These are phyloP conservation scores for Gallinago paraguaiae DNA, from an alignment of 2,113 vertebrate genomes.

Conservation along the genomic window DNA sequence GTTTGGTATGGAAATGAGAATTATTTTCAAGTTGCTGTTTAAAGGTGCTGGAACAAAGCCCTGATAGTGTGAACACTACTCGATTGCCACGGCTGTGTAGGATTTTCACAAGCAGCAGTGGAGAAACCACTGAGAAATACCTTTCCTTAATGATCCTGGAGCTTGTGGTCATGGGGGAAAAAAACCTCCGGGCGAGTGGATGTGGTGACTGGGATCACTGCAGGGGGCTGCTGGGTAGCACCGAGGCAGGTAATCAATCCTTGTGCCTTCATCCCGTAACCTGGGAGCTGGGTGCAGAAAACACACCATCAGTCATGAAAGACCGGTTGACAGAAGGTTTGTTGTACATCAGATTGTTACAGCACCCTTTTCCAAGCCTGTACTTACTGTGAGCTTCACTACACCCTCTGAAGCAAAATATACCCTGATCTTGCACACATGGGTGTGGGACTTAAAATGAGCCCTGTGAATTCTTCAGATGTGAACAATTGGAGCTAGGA, in stretches of 20 bases:
- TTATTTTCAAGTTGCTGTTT: neutral
- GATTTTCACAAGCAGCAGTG: neutral
- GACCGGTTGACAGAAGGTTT: neutral
- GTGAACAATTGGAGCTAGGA: neutral
- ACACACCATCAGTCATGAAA: accelerated
- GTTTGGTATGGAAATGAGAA: neutral
- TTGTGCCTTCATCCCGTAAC: neutral
- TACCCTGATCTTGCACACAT: neutral
- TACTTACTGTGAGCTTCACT: neutral
- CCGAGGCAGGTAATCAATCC: neutral
- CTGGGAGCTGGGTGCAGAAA: neutral
- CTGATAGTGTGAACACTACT: neutral
- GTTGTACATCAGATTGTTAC: neutral
- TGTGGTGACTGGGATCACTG: neutral
- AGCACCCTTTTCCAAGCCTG: neutral
- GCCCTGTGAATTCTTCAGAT: neutral
- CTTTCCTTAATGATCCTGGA: neutral
- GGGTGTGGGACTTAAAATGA: neutral
- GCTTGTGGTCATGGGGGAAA: neutral
- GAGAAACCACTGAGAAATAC: neutral
- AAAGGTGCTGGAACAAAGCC: neutral
- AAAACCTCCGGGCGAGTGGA: accelerated
- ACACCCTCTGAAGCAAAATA: neutral
- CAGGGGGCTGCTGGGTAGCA: neutral
- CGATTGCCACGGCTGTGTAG: neutral